phyloP scores from a whole-genome alignment of 2,888 invertebrate species.

The Caenorhabditis japonica region DNA sequence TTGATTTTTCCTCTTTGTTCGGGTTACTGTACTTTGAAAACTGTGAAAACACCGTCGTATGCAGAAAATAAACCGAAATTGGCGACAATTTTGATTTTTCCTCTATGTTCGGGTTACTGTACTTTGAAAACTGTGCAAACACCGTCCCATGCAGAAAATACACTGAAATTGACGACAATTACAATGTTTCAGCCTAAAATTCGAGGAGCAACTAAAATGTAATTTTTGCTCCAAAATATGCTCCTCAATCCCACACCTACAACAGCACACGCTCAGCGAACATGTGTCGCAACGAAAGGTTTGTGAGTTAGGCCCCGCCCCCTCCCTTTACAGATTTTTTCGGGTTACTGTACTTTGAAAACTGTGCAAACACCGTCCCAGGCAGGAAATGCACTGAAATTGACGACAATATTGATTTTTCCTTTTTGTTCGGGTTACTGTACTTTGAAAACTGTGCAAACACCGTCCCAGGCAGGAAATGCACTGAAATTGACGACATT shows the following conservation, averaged over 20 bases:
- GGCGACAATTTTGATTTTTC: too few species aligned
- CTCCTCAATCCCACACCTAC: conserved; percentile 33
- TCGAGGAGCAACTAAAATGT: conserved; percentile 29
- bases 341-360: too few species aligned
- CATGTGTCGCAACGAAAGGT: conserved; percentile 34
- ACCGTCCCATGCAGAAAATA: too few species aligned
- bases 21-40: neutral
- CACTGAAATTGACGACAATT: too few species aligned
- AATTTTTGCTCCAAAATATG: conserved; percentile 37
- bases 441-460: neutral
- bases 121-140: too few species aligned
- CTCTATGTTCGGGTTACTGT: too few species aligned
- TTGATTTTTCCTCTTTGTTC: too few species aligned
- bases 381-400: too few species aligned
- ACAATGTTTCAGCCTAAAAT: conserved; percentile 9
- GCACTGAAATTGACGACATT: too few species aligned
- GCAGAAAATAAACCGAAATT: neutral
- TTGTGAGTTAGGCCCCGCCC: neutral
- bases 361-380: too few species aligned
- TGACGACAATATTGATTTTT: too few species aligned
- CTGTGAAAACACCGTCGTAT: neutral
- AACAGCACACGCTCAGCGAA: conserved; percentile 31
- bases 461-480: neutral
- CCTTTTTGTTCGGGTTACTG: neutral
- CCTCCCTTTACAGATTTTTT: neutral